Base-by-base conservation (phyloP, 2,113 vertebrate species). In the Toxotes chatareus region DNA sequence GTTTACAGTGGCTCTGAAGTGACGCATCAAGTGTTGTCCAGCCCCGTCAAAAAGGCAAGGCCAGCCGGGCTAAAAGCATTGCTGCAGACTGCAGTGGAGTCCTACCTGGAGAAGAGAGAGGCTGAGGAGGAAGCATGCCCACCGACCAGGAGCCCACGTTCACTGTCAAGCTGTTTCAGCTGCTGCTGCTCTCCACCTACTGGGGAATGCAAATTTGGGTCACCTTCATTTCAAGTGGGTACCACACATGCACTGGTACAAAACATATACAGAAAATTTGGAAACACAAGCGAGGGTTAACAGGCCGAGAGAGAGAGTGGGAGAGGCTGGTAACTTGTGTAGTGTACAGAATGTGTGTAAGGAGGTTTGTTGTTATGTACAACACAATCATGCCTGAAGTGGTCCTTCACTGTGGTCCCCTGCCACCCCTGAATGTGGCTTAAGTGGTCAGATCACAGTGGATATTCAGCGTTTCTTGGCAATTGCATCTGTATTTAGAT, bases 161-260 rank as follows among this genome's bases (percentile, higher is more conserved):
- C 60, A 76, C 89, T 0, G 84, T 95, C 80, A 97, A 95, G 86
- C 77, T 96, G 84, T 92, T 96, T 68, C 96, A 96, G 81, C 93
- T 97, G 65, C 21, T 96, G 47, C 88, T 96, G 55, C 95, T 96
- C 40, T 95, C 96, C 65, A 96, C 95, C 55, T 96, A 95, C 87
- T 97, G 95, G 96, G 96, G 96, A 19, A 96, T 96, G 96, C 96
- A 96, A 93, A 92, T 96, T 36, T 96, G 96, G 95, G 93, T 96
- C 87, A 96, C 95, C 64, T 96, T 96, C 19, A 91, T 97, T 90
- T 95, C 96, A 2, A 95, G 95, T 96, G 59, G 66, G 93, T 92
- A 36, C 56, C 0, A 74, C 2, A 3, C 17, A 47, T 19, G 60
- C 23, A 36, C 17, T 4, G 13, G 12, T 42, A 36, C 3, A 31